Evolutionary conservation across 2,888 invertebrate genomes (phyloP).

Genomic region (Mycalesis mineus): DNA sequence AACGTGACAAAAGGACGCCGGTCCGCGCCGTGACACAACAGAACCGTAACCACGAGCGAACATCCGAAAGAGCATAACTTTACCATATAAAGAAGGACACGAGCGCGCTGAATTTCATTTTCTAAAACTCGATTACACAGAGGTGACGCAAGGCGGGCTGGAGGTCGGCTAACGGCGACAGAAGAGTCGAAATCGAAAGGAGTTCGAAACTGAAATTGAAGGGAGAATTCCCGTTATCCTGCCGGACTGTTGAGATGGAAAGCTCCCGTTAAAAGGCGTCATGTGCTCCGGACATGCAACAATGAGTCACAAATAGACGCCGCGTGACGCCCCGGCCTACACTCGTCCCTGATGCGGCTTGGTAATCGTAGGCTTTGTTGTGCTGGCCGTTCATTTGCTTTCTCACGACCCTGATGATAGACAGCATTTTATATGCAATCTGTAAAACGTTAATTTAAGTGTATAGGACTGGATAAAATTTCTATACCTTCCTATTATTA

Average conservation of each 20-base stretch:
- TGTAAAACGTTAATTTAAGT: too few relatives aligned
- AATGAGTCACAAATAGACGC: slow-evolving; percentile 34
- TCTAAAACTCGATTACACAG: slow-evolving; percentile 73
- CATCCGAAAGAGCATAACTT: slow-evolving; percentile 56
- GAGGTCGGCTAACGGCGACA: slow-evolving; percentile 64
- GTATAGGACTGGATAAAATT: too few relatives aligned
- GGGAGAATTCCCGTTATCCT: slow-evolving; percentile 74
- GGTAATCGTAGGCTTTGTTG: neutral
- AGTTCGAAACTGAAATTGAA: slow-evolving; percentile 71
- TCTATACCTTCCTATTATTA: too few relatives aligned
- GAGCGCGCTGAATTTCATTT: slow-evolving; percentile 72
- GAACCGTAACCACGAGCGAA: slow-evolving; percentile 39
- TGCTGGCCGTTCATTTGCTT: neutral
- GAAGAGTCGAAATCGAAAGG: slow-evolving; percentile 72
- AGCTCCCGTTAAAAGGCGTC: slow-evolving; percentile 67
- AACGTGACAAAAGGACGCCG: slow-evolving; percentile 33
- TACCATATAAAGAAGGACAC: slow-evolving; percentile 66
- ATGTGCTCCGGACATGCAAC: slow-evolving; percentile 51
- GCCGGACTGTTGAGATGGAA: slow-evolving; percentile 64
- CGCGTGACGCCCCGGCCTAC: slow-evolving; percentile 12
- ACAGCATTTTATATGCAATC: too few relatives aligned
- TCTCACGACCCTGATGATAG: too few relatives aligned
- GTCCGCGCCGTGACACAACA: slow-evolving; percentile 34
- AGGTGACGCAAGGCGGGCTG: slow-evolving; percentile 60
- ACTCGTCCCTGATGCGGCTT: slow-evolving; percentile 3